These are phyloP conservation scores for Centropyge bicolor DNA, from an alignment of 2,797 vertebrate species.

Conservation along the genomic window DNA sequence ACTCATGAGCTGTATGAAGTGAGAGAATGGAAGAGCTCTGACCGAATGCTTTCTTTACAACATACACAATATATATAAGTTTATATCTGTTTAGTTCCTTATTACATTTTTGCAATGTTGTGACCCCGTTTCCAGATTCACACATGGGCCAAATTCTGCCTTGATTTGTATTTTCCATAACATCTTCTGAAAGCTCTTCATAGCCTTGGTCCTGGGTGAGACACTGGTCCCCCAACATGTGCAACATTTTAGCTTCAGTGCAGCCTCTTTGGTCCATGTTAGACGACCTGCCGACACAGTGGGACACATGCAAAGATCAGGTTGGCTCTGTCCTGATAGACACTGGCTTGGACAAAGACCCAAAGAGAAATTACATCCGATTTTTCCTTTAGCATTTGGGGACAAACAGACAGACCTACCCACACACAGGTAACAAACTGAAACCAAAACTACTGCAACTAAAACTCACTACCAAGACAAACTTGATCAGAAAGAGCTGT, in stretches of 20 bases:
- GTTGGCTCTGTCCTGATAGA: slow-evolving; percentile 80
- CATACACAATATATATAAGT: neutral
- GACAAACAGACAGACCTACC: slow-evolving; percentile 78
- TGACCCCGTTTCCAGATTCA: slow-evolving; percentile 24
- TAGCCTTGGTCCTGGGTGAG: slow-evolving; percentile 20
- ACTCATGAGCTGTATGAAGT: neutral
- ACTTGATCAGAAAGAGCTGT: neutral
- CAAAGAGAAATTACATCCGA: slow-evolving; percentile 82
- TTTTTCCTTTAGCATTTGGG: slow-evolving; percentile 80
- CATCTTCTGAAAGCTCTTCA: slow-evolving; percentile 28
- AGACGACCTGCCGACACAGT: slow-evolving; percentile 75
- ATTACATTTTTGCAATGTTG: slow-evolving; percentile 15
- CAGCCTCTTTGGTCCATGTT: slow-evolving; percentile 75
- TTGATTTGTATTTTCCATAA: slow-evolving; percentile 33
- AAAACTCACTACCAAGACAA: neutral
- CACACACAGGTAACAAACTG: slow-evolving; percentile 75
- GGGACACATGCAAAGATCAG: slow-evolving; percentile 82
- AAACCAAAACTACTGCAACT: too few species aligned
- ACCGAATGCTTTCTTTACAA: neutral
- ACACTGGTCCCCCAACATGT: slow-evolving; percentile 37
- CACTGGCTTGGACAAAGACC: slow-evolving; percentile 82
- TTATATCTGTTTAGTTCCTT: neutral
- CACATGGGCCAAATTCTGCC: neutral
- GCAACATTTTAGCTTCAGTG: slow-evolving; percentile 69
- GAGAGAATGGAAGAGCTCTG: neutral